Base-by-base conservation (phyloP, 2,888 invertebrate genomes). In the Cataglyphis altisquamis region DNA sequence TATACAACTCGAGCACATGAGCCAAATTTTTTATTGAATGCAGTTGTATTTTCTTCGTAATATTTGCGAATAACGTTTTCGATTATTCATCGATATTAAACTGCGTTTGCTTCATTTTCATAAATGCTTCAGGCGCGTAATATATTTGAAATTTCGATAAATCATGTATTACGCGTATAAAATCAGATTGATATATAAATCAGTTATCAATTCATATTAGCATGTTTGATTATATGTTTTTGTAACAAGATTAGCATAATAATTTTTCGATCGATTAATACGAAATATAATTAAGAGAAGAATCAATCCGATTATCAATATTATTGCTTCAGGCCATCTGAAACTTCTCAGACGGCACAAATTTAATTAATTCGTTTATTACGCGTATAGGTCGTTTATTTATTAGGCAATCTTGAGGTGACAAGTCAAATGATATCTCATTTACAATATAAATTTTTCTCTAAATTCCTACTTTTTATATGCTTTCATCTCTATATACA, bases 281-380 rank as follows among this genome's bases (percentile, higher is more conserved):
- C 68, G 86, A 78, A 67, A 57, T 32, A 18, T 48, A 72, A 73
- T 87, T 74, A 60, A 41, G 67, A 55, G 66, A 55, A 67, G 48
- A 63, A 63, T 64, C 39, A 39, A 83, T 67, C 72, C 74, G 82
- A 89, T 88, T 89, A 89, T 82, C 74, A 48, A 21, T 60, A 60
- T 77, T 48, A 78, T 39, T 72, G 62, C 78, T 63, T 68, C 64
- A 15, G 64, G 74, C 67, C 12, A 21, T 66, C 18, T 57, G 60
- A 78, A 87, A 89, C 48, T 83, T 75, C 64, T 39, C 10, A 52
- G 8, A 62, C 45, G 74, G 25, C 10, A 10, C 21, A 62, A 72
- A 87, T 82, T 60, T 75, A 86, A 86, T 87, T 87, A 84, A 64
- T 72, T 74, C 82, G 48, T 75, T 86, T 74, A 52, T 75, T 81